Evolutionary conservation across 1,140 invertebrate species (phyloP).

Genomic region (Drosophila bocqueti): DNA sequence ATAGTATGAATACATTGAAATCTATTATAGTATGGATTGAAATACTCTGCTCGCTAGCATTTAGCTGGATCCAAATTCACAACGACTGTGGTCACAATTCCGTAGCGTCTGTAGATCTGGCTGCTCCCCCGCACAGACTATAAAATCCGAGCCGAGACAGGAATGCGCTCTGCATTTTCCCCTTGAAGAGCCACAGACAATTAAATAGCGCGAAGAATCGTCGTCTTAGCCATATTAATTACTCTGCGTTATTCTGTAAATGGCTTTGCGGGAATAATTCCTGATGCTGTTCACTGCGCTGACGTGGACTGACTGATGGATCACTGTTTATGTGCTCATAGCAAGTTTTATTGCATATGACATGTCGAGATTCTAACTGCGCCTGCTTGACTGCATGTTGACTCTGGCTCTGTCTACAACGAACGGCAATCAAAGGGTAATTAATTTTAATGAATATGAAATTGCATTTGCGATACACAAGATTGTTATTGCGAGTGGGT

Average conservation of each 20-base stretch:
- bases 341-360: slow-evolving; percentile 41
- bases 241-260: slow-evolving; percentile 75
- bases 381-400: slow-evolving; percentile 42
- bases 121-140: slow-evolving; percentile 11
- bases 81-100: slow-evolving; percentile 12
- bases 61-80: background rate
- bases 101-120: background rate
- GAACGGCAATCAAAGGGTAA: slow-evolving; percentile 48
- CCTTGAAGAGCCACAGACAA: slow-evolving; percentile 52
- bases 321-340: slow-evolving; percentile 6
- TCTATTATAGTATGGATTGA: background rate
- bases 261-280: slow-evolving; percentile 50
- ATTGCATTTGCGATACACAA: slow-evolving; percentile 49
- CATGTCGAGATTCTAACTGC: slow-evolving; percentile 35
- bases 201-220: slow-evolving; percentile 4
- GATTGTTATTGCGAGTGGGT: slow-evolving; percentile 26
- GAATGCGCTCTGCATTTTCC: slow-evolving; percentile 44
- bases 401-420: slow-evolving; percentile 17
- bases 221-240: slow-evolving; percentile 67
- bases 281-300: slow-evolving; percentile 29
- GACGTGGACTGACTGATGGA: slow-evolving; percentile 25
- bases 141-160: slow-evolving; percentile 53
- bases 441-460: slow-evolving; percentile 75
- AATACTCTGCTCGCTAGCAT: background rate
- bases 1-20: too few relatives aligned